Evolutionary conservation across 2,113 vertebrate species (phyloP).

Genomic region (Oophaga pumilio): DNA sequence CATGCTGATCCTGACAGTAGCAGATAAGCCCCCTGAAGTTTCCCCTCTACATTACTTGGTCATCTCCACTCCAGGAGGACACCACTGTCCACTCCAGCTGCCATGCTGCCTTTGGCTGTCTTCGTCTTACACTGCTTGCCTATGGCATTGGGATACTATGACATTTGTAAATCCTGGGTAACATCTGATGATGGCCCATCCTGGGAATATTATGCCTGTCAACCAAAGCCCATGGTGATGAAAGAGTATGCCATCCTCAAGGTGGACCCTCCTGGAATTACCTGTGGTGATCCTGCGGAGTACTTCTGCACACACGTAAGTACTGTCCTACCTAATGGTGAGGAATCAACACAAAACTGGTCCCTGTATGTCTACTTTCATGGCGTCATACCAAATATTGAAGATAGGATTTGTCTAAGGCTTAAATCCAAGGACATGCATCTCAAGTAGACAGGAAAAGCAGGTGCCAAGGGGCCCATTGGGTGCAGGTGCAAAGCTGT

Average conservation of each 20-base stretch:
- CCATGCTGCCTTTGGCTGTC: constrained; percentile 82
- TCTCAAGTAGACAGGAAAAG: background rate
- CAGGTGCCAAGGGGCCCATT: background rate
- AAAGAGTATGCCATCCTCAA: constrained; percentile 90
- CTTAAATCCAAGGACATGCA: background rate
- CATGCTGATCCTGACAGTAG: constrained; percentile 77
- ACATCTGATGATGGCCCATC: constrained; percentile 91
- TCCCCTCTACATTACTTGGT: constrained; percentile 71
- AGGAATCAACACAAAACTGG: background rate
- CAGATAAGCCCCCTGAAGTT: constrained; percentile 71
- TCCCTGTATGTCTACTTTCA: background rate
- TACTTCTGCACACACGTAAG: constrained; percentile 97
- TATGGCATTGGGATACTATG: constrained; percentile 86
- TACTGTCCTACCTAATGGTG: constrained; percentile 55
- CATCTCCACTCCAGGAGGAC: constrained; percentile 60
- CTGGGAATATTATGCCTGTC: constrained; percentile 97
- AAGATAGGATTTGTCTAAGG: background rate
- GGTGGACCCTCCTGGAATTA: constrained; percentile 91
- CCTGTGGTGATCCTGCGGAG: constrained; percentile 91
- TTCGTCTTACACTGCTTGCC: constrained; percentile 82
- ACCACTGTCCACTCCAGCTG: constrained; percentile 63
- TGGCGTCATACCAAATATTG: no score
- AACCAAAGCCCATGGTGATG: constrained; percentile 86
- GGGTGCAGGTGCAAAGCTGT: background rate
- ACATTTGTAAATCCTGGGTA: constrained; percentile 97